phyloP scores from a whole-genome alignment of 2,888 invertebrate genomes.

The Parelbella ahira region DNA sequence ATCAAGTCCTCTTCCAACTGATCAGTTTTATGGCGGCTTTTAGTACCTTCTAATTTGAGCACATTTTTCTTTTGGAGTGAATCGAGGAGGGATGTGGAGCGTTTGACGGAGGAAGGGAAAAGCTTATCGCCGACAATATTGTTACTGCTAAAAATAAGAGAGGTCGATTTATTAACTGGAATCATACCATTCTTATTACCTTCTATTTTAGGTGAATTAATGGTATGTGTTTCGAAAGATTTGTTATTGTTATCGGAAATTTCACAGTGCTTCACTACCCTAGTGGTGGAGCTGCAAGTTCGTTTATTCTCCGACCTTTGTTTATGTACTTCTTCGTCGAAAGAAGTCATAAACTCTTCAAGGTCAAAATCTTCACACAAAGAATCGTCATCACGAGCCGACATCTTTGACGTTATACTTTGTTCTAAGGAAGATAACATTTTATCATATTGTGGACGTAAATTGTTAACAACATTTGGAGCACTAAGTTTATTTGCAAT shows the following conservation, averaged over 20 bases:
- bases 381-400: slow-evolving; percentile 72
- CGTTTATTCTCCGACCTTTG: slow-evolving; percentile 65
- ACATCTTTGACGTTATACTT: slow-evolving; percentile 69
- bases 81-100: slow-evolving; percentile 79
- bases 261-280: slow-evolving; percentile 63
- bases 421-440: slow-evolving; percentile 76
- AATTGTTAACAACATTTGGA: slow-evolving; percentile 60
- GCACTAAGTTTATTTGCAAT: slow-evolving; percentile 44
- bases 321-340: slow-evolving; percentile 82
- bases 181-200: slow-evolving; percentile 53
- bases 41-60: slow-evolving; percentile 54
- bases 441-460: slow-evolving; percentile 74
- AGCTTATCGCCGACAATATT: slow-evolving; percentile 68
- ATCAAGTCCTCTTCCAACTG: slow-evolving; percentile 73
- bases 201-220: slow-evolving; percentile 56
- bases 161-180: slow-evolving; percentile 75
- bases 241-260: slow-evolving; percentile 54
- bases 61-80: slow-evolving; percentile 68
- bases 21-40: slow-evolving; percentile 66
- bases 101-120: slow-evolving; percentile 77
- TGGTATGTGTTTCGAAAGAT: slow-evolving; percentile 54
- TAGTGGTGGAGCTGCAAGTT: slow-evolving; percentile 72
- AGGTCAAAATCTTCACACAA: slow-evolving; percentile 82
- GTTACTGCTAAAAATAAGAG: slow-evolving; percentile 81
- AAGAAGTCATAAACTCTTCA: slow-evolving; percentile 85